Evolutionary conservation across 2,888 invertebrate genomes (phyloP).

Genomic region (Tenthredo amoena): DNA sequence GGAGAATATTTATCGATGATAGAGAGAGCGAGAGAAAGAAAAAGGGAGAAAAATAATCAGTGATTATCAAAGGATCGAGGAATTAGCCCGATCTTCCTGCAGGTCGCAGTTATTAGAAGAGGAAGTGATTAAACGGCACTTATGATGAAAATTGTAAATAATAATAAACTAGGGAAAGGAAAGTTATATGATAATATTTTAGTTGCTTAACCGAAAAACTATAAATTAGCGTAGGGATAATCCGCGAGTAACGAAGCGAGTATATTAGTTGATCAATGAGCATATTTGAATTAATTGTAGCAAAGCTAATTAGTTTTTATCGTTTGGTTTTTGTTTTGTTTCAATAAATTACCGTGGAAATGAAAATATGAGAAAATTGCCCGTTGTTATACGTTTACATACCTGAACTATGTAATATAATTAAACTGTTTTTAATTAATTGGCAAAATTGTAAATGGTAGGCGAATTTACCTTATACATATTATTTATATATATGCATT

Average conservation of each 20-base stretch:
- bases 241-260: not conserved
- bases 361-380: not conserved
- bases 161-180: not conserved
- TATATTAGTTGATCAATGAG: not conserved
- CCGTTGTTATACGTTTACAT: not conserved
- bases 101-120: not conserved
- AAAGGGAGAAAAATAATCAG: not conserved
- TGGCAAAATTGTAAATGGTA: not conserved
- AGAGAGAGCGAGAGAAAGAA: not conserved
- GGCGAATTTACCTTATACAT: not conserved
- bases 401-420: not conserved
- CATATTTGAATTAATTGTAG: not conserved
- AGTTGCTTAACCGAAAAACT: not conserved
- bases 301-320: not conserved
- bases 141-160: not conserved
- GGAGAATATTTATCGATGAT: not conserved
- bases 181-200: not conserved
- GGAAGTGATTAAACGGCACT: not conserved
- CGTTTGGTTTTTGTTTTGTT: not conserved
- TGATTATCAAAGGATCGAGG: not conserved
- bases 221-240: not conserved
- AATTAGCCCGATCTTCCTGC: not conserved
- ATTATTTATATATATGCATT: no score
- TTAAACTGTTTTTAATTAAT: slow-evolving; percentile 5
- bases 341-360: not conserved